phyloP scores from a whole-genome alignment of 2,888 invertebrate genomes.

The Cephus sareptanus region DNA sequence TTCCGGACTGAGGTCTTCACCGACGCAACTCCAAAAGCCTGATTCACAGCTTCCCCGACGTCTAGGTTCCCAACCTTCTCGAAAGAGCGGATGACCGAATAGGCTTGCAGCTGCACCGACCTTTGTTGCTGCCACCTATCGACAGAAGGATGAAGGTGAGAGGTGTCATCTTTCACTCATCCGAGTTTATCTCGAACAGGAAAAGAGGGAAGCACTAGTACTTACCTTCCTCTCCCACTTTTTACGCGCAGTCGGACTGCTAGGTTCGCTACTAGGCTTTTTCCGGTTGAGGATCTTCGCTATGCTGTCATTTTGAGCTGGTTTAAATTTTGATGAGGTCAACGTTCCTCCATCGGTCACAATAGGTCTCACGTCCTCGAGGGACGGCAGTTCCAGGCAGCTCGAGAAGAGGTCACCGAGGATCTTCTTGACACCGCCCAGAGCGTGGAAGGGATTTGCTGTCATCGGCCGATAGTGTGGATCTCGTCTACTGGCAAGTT shows the following conservation, averaged over 20 bases:
- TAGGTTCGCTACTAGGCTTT: constrained; percentile 62
- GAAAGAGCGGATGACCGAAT: constrained; percentile 71
- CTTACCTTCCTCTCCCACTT: constrained; percentile 63
- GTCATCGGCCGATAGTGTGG: constrained; percentile 81
- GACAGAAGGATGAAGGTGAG: not conserved
- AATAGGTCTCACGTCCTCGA: constrained; percentile 68
- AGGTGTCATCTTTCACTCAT: not conserved
- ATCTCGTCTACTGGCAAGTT: constrained; percentile 88
- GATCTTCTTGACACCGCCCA: constrained; percentile 83
- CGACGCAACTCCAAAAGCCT: constrained; percentile 89
- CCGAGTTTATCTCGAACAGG: not conserved
- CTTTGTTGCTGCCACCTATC: constrained; percentile 58
- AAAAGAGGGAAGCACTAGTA: not conserved
- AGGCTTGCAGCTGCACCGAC: constrained; percentile 70
- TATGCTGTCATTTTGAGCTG: constrained; percentile 59
- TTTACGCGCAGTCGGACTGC: constrained; percentile 62
- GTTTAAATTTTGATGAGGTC: constrained; percentile 48
- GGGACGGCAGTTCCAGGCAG: constrained; percentile 81
- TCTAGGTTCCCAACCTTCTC: constrained; percentile 68
- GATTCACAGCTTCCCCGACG: constrained; percentile 88
- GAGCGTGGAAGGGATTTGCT: constrained; percentile 78
- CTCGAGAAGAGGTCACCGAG: constrained; percentile 82
- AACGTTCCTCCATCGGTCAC: constrained; percentile 66
- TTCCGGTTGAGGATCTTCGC: constrained; percentile 60
- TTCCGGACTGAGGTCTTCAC: constrained; percentile 75